These are phyloP conservation scores for Bambusicola thoracicus DNA, from an alignment of 2,113 vertebrate genomes.

Conservation along the genomic window DNA sequence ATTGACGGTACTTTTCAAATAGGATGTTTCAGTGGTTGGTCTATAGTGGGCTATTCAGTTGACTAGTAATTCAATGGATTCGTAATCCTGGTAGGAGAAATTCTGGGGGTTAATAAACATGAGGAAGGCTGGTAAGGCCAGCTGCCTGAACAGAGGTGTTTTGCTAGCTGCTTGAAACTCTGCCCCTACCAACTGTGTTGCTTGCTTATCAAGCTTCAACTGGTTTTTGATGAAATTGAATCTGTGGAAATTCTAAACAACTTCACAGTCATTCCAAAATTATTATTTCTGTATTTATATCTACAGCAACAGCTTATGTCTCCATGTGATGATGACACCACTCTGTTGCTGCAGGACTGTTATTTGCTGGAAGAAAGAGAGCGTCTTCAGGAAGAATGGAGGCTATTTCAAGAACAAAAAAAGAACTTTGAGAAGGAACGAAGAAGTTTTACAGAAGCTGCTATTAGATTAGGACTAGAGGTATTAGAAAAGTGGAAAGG, in stretches of 20 bases:
- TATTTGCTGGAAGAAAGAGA: slow-evolving; percentile 95
- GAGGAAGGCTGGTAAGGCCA: background rate
- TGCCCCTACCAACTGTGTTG: accelerated
- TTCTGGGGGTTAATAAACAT: background rate
- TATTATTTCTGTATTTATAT: background rate
- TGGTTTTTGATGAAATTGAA: background rate
- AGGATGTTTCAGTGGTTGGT: background rate
- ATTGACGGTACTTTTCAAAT: background rate
- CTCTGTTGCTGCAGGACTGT: slow-evolving; percentile 88
- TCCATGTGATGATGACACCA: slow-evolving; percentile 91
- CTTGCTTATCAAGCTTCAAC: background rate
- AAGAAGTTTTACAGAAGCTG: slow-evolving; percentile 94
- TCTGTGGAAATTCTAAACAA: background rate
- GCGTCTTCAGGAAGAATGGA: slow-evolving; percentile 94
- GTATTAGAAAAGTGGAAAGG: slow-evolving; percentile 66
- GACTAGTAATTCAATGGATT: background rate
- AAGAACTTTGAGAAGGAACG: slow-evolving; percentile 95
- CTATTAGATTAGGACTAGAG: slow-evolving; percentile 93
- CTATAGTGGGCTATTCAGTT: background rate
- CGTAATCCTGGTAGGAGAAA: background rate
- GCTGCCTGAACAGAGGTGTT: background rate
- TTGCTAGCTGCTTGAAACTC: background rate
- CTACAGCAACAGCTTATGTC: slow-evolving; percentile 89
- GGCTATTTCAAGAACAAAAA: slow-evolving; percentile 91
- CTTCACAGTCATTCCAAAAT: background rate